phyloP scores from a whole-genome alignment of 2,888 invertebrate genomes.

The Deilephila porcellus region DNA sequence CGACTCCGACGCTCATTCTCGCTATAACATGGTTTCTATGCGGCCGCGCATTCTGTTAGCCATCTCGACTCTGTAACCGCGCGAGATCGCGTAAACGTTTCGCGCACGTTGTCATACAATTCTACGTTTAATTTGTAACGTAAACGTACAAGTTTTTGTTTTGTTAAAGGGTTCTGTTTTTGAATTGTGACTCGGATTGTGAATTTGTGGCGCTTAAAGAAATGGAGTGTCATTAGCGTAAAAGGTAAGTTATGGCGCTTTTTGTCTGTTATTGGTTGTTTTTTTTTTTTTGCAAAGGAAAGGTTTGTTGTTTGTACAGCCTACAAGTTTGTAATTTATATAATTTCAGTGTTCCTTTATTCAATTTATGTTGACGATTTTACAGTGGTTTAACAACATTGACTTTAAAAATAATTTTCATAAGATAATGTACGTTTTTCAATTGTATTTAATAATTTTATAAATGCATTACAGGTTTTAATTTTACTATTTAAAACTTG shows the following conservation, averaged over 20 bases:
- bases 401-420: no score
- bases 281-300: slow-evolving; percentile 48
- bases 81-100: slow-evolving; percentile 47
- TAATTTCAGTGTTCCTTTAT: not conserved
- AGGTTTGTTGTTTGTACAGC: not conserved
- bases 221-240: slow-evolving; percentile 75
- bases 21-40: slow-evolving; percentile 68
- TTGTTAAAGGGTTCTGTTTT: slow-evolving; percentile 55
- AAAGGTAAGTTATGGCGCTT: slow-evolving; percentile 65
- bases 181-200: slow-evolving; percentile 50
- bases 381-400: no score
- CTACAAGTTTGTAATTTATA: not conserved
- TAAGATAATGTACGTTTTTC: no score
- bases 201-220: slow-evolving; percentile 51
- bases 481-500: no score
- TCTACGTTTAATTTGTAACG: slow-evolving; percentile 47
- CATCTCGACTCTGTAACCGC: slow-evolving; percentile 43
- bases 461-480: no score
- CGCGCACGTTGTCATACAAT: slow-evolving; percentile 49
- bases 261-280: slow-evolving; percentile 58
- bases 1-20: slow-evolving; percentile 70
- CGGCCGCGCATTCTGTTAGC: slow-evolving; percentile 61
- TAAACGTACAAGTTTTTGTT: slow-evolving; percentile 55
- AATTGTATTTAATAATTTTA: no score
- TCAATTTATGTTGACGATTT: not conserved